These are phyloP conservation scores for Stegodyphus dumicola DNA, from an alignment of 1,140 invertebrate genomes.

Conservation along the genomic window DNA sequence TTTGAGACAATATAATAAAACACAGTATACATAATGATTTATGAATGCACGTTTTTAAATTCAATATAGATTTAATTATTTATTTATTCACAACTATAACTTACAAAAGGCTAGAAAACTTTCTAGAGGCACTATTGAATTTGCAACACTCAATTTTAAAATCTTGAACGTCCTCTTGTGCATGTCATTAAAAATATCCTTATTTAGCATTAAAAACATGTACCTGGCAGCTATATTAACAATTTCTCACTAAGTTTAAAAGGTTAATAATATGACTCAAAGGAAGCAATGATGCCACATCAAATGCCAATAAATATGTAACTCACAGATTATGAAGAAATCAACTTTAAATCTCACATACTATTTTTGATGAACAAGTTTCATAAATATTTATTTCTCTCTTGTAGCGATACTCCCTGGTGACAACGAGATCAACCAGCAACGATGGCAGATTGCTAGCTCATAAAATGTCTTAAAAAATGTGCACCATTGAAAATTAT, in stretches of 20 bases:
- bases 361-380: neutral
- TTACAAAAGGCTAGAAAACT: conserved; percentile 51
- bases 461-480: neutral
- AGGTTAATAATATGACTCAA: neutral
- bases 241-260: conserved; percentile 25
- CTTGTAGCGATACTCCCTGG: conserved; percentile 36
- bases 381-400: conserved; percentile 21
- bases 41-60: no score
- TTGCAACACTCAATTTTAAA: conserved; percentile 45
- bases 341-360: neutral
- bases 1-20: no score
- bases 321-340: neutral
- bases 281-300: neutral
- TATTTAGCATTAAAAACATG: conserved; percentile 40
- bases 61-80: no score
- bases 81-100: neutral
- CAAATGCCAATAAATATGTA: neutral
- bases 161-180: conserved; percentile 32
- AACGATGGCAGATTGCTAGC: neutral
- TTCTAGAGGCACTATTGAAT: conserved; percentile 43
- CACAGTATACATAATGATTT: no score
- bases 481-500: conserved; percentile 19
- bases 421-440: conserved; percentile 11
- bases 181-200: conserved; percentile 35
- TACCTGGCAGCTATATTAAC: conserved; percentile 9